Base-by-base conservation (phyloP, 2,113 vertebrate genomes). In the Protomyctophum bolini region DNA sequence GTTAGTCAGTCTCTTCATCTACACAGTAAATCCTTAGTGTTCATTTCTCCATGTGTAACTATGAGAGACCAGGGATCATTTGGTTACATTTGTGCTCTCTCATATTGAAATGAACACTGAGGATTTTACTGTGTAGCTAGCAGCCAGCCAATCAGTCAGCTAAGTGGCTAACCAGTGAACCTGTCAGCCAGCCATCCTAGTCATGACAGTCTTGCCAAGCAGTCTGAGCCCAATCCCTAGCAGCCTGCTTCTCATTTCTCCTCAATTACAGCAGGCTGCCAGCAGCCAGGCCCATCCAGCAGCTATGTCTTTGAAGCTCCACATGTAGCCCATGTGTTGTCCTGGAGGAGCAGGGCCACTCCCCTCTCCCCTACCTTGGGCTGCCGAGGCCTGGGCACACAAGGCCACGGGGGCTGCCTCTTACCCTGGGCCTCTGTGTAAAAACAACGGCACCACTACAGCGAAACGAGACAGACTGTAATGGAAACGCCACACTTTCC, bases 401-500 rank as follows among this genome's bases (percentile, higher is more conserved):
- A 74, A 71, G 78, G 83, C 63, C 75, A 71, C 78, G 63, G 57
- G 72, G 69, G 65, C 73, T 21, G 56, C 63, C 72, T 74, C 73
- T 72, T 8, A 78, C 59, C 70, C 61, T 33, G 49, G 68, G 85
- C 89, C 85, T 88, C 76, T 69, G 62, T 85, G 81, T 85, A 91
- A 92, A 89, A 91, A 93, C 85, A 93, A 90, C 7, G 67, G 66
- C 77, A n/a, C 11, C 29, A 66, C 73, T 74, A 83, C 86, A 76
- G 77, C 66, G 80, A 91, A 91, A 90, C 79, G 8, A 68, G 91
- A 93, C 72, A 57, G 84, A 77, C 89, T 15, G 79, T 89, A 90
- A 73, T 74, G 87, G 88, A 92, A 93, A 92, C 77, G 77, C 71
- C 85, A 89, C 75, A 58, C 90, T 90, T 92, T 89, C 91, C 93